Evolutionary conservation across 1,140 invertebrate species (phyloP), one percentile per base, ranked within the genome.

Genomic region (Drosophila pseudoobscura): DNA sequence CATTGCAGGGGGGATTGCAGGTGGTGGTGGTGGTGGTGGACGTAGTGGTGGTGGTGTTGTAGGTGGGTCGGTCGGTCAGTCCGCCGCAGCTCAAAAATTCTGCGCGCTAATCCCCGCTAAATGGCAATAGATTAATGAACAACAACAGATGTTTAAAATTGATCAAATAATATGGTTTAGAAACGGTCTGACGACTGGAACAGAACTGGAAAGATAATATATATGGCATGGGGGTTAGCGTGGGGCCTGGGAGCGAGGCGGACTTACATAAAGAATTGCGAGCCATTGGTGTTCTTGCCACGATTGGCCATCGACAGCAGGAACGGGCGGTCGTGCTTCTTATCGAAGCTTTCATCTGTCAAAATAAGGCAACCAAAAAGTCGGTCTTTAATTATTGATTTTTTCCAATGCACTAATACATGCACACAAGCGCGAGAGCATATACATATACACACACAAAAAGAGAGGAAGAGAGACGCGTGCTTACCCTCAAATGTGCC

Each of bases 221-320:
- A 51, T 59, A 43, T 15, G 61, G 29, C 29, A 39, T 13, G 35
- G 26, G 43, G 55, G 9, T 61, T 60, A 44, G 39, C 11, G 39
- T 68, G 58, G 9, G 35, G 22, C 43, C 17, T 15, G 35, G 47
- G 24, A 11, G 94, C 17, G 41, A 49, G 39, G 49, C 52, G n/a
- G 60, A 96, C 94, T 96, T 94, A 92, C 95, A 99, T 98, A 93
- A 99, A 99, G 93, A 99, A 99, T 91, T 99, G 98, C 51, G 98
- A 99, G 22, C 98, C 98, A 93, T 99, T 99, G 11, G 98, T 99
- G 89, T 99, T 96, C 91, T 97, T 97, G 51, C 97, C 98, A 82
- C 97, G 94, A 92, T 99, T 99, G 3, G 98, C 98, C 98, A 99
- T 99, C 1, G 97, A 98, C 31, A 99, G 92, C 52, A 98, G 91